Conservation (phyloP, 2,888 invertebrate species). For the Drosophila pseudotakahashii region DNA sequence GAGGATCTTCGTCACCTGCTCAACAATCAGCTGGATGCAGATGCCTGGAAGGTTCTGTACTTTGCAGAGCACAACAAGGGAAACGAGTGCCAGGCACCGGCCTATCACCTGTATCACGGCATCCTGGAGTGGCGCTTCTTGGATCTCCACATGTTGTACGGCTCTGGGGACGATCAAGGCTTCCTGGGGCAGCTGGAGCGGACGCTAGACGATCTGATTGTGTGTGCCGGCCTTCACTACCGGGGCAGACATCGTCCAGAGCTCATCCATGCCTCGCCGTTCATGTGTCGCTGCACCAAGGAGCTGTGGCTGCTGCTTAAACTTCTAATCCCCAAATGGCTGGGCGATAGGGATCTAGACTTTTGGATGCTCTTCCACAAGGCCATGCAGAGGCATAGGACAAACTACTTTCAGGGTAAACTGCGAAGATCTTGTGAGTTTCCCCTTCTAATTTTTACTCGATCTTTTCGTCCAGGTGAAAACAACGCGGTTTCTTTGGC, state of each 20-base stretch:
- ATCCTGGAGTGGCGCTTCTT: slow-evolving; percentile 83
- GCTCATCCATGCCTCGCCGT: slow-evolving; percentile 85
- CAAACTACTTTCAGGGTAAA: slow-evolving; percentile 48
- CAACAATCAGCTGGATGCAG: slow-evolving; percentile 67
- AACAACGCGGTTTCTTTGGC: slow-evolving; percentile 45
- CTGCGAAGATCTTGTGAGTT: not conserved
- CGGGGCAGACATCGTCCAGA: slow-evolving; percentile 83
- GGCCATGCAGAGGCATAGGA: slow-evolving; percentile 75
- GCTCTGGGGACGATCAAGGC: not conserved
- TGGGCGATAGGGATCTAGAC: slow-evolving; percentile 26
- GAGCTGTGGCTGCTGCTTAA: slow-evolving; percentile 86
- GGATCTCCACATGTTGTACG: slow-evolving; percentile 51
- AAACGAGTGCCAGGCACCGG: slow-evolving; percentile 80
- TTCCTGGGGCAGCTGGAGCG: slow-evolving; percentile 67
- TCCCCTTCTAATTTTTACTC: not conserved
- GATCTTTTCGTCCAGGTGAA: slow-evolving; percentile 1
- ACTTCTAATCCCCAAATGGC: slow-evolving; percentile 83
- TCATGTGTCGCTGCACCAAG: slow-evolving; percentile 86
- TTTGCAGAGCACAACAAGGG: slow-evolving; percentile 80
- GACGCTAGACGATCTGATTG: slow-evolving; percentile 69
- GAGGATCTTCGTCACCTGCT: slow-evolving; percentile 68
- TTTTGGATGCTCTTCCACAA: slow-evolving; percentile 85
- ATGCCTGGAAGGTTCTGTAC: slow-evolving; percentile 74
- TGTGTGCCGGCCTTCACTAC: slow-evolving; percentile 72
- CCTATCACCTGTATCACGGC: slow-evolving; percentile 83